phyloP scores from a whole-genome alignment of 2,113 vertebrate species.

The Xiphophorus maculatus region DNA sequence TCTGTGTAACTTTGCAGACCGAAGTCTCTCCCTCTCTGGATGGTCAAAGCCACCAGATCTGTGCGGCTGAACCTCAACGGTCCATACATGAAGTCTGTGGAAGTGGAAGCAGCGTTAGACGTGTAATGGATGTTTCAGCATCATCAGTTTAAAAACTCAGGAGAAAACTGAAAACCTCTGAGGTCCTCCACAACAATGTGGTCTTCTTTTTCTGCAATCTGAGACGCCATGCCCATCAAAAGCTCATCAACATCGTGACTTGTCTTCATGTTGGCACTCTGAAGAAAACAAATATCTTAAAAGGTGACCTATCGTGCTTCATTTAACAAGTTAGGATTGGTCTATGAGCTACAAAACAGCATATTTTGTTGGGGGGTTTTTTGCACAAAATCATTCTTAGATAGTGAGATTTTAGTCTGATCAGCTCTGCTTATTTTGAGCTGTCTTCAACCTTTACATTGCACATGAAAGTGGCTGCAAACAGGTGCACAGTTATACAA shows the following conservation, averaged over 20 bases:
- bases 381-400: no score
- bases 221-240: constrained; percentile 95
- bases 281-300: constrained; percentile 20
- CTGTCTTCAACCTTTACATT: no score
- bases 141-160: not conserved
- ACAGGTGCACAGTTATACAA: no score
- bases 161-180: constrained; percentile 78
- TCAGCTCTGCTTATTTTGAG: no score
- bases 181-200: constrained; percentile 90
- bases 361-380: no score
- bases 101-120: constrained; percentile 11
- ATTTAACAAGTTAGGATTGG: no score
- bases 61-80: constrained; percentile 86
- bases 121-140: not conserved
- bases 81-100: constrained; percentile 94
- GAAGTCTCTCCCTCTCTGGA: constrained; percentile 90
- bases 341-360: no score
- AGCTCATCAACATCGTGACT: constrained; percentile 81
- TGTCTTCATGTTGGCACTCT: constrained; percentile 78
- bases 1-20: constrained; percentile 88
- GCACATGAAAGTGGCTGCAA: no score
- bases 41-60: constrained; percentile 85
- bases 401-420: no score
- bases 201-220: constrained; percentile 91
- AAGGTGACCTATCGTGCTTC: no score